These are phyloP conservation scores for Typhlichthys eigenmanni DNA, from an alignment of 2,797 vertebrate genomes.

Conservation along the genomic window DNA sequence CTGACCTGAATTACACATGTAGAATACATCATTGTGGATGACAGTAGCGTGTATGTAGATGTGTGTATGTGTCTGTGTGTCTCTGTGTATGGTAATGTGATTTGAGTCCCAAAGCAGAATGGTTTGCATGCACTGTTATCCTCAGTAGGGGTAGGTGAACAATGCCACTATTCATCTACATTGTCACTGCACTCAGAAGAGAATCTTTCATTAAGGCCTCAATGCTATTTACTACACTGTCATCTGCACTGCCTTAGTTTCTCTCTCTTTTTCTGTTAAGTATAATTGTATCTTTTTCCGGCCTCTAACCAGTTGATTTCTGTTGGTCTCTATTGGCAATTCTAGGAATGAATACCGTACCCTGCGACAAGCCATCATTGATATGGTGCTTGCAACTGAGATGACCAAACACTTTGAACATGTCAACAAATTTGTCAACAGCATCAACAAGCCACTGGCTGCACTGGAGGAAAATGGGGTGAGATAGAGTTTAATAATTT, in stretches of 20 bases:
- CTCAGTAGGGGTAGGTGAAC: slow-evolving; percentile 59
- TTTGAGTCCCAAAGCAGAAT: slow-evolving; percentile 70
- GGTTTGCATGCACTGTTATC: slow-evolving; percentile 67
- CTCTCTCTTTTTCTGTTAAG: not conserved
- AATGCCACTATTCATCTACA: slow-evolving; percentile 71
- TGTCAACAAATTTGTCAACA: slow-evolving; percentile 98
- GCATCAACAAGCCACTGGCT: slow-evolving; percentile 94
- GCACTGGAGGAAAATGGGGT: slow-evolving; percentile 90
- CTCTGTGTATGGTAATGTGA: slow-evolving; percentile 62
- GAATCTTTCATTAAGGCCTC: slow-evolving; percentile 62
- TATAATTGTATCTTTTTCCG: not conserved
- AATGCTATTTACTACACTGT: slow-evolving; percentile 59
- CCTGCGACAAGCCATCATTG: slow-evolving; percentile 91
- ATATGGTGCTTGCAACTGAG: slow-evolving; percentile 98
- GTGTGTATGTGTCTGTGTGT: not conserved
- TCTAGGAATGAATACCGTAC: slow-evolving; percentile 92
- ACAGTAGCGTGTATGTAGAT: slow-evolving; percentile 20
- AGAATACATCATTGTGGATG: slow-evolving; percentile 2
- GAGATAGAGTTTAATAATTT: slow-evolving; percentile 53
- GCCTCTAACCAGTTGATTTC: slow-evolving; percentile 12
- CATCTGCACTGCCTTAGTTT: slow-evolving; percentile 31
- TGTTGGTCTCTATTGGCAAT: slow-evolving; percentile 7
- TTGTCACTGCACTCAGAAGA: slow-evolving; percentile 65
- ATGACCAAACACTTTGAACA: slow-evolving; percentile 99
- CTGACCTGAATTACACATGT: not conserved